Evolutionary conservation across 1,140 invertebrate species (phyloP), one percentile per base, ranked within the genome.

Genomic region (Sycophila sp.): DNA sequence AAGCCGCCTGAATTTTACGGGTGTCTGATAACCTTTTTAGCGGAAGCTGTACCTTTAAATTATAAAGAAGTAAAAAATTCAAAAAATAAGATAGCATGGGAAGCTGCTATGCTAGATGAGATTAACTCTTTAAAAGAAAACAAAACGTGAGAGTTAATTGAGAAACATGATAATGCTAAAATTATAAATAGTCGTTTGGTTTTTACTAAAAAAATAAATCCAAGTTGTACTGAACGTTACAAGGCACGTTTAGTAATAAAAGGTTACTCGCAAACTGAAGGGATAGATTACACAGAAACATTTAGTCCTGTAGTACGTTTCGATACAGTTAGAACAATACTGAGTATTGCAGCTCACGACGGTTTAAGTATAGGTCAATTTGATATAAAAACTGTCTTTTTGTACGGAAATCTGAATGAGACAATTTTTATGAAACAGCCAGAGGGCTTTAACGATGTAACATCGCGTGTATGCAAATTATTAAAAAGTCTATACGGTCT

Each of bases 341-440:
- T 73, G 19, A 15, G 26, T 15, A 51, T 71, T 4, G 74, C 71
- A 19, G 71, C 77, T 0, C 40, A 36, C 22, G 19, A 76, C 10
- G 69, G 74, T 17, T 28, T 75, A 10, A 17, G 67, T 8, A 32
- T 80, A 3, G n/a, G 17, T 0, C 74, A 80, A 51, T 71, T 80
- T 17, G 81, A 82, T 70, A 68, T 83, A n/a, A 75, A 74, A 65
- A 77, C 77, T n/a, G 82, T 82, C 10, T 83, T 80, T 67, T 59
- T 84, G 5, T 56, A 83, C 67, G 82, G 76, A 24, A 40, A 77
- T 15, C 38, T 83, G 24, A 71, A 81, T 6, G 77, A 83, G 69
- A 68, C 47, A 24, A 74, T 84, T 4, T 81, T 73, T 56, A 81
- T 84, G 75, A 15, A 74, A 36, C 75, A 78, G 53, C 81, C 47